A percentile compares a stretch with the other conserved stretches of the same genome.
These are phyloP conservation scores for Tretioscincus oriximinensis DNA, from an alignment of 2,113 vertebrate genomes.

Conservation along the genomic window DNA sequence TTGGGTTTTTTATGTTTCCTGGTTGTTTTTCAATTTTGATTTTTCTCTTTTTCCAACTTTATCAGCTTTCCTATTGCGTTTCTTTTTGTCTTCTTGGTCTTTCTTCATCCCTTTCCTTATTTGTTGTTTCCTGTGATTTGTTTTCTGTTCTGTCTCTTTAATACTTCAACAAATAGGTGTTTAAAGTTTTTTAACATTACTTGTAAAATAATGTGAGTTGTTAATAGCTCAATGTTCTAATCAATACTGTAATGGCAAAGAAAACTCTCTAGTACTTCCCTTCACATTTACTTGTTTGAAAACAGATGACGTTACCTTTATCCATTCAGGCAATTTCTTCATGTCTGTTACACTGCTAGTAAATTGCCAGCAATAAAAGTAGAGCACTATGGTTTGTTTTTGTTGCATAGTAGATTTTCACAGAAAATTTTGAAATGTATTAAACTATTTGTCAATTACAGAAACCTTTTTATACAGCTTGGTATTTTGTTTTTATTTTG, in stretches of 20 bases:
- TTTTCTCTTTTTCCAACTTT: neutral
- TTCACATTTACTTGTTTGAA: neutral
- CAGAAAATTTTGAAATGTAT: neutral
- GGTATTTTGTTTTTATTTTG: conserved; percentile 30
- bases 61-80: neutral
- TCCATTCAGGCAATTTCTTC: neutral
- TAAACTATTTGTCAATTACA: conserved; percentile 6
- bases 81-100: neutral
- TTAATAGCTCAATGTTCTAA: neutral
- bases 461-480: conserved; percentile 10
- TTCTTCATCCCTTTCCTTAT: neutral
- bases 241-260: neutral
- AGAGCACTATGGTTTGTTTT: neutral
- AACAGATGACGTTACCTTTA: neutral
- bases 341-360: neutral
- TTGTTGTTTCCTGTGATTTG: neutral
- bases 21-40: neutral
- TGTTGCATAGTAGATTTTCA: neutral
- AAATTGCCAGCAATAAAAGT: neutral
- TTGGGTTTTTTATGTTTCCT: neutral
- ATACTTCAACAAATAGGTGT: neutral
- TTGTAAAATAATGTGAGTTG: neutral
- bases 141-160: neutral
- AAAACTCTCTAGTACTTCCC: neutral
- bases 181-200: neutral